Percentiles rank a stretch among this genome's conserved stretches.
Evolutionary conservation across 2,888 invertebrate species (phyloP).

Genomic region (Pristionchus japonicus): DNA sequence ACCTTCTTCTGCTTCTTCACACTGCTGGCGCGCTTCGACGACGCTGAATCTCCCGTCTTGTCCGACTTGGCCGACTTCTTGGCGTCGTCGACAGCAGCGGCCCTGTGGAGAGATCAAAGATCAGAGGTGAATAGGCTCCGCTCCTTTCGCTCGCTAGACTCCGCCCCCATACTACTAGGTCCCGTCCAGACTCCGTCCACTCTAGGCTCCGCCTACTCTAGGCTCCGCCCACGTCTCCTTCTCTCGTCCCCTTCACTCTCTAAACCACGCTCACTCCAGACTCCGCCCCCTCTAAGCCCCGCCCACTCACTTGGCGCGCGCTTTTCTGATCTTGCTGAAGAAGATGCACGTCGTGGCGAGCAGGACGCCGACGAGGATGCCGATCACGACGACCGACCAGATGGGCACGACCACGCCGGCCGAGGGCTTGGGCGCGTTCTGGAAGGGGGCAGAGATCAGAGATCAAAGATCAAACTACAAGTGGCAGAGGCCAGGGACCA

Average conservation of each 20-base stretch:
- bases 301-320: neutral
- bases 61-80: neutral
- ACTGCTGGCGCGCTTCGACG: neutral
- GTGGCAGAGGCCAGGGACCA: neutral
- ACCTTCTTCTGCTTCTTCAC: neutral
- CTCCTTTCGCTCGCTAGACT: too few species aligned
- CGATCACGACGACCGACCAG: neutral
- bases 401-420: neutral
- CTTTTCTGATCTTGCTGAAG: neutral
- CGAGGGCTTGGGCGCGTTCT: neutral
- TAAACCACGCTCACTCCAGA: neutral
- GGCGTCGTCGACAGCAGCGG: neutral
- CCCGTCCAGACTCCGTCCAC: too few species aligned
- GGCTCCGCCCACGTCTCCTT: neutral
- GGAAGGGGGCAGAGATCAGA: neutral
- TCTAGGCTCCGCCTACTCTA: neutral
- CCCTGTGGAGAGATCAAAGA: conserved; percentile 20
- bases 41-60: neutral
- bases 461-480: conserved; percentile 6
- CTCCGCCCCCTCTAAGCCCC: neutral
- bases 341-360: conserved; percentile 21
- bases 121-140: neutral
- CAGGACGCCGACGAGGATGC: neutral
- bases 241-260: too few species aligned
- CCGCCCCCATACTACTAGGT: too few species aligned